Evolutionary conservation across 2,113 vertebrate species (phyloP).

Genomic region (Menura novaehollandiae): DNA sequence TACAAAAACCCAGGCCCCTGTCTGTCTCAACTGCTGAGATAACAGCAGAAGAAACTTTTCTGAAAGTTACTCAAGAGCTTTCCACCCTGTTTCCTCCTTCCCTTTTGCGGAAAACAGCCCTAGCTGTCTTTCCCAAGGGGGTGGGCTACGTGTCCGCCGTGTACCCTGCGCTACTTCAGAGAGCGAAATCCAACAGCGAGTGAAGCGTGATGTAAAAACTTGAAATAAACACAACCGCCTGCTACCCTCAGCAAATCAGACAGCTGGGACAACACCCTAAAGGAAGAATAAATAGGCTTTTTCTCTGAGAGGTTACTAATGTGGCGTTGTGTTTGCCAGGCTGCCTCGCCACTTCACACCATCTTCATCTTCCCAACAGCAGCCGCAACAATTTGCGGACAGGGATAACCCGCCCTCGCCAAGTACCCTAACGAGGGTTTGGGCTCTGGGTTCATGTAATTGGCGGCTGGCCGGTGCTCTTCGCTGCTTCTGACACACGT

Average conservation of each 20-base stretch:
- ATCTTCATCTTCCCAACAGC: neutral
- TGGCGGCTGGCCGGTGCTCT: neutral
- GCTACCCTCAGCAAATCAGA: neutral
- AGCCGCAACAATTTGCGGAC: rapidly evolving
- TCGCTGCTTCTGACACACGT: neutral
- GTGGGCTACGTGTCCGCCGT: neutral
- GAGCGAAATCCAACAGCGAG: neutral
- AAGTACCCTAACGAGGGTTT: rapidly evolving
- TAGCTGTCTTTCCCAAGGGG: neutral
- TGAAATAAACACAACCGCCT: rapidly evolving
- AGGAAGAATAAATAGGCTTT: rapidly evolving
- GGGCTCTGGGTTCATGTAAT: rapidly evolving
- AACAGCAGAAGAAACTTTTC: neutral
- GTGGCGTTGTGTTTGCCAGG: rapidly evolving
- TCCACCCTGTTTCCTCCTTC: neutral
- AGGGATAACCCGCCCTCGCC: neutral
- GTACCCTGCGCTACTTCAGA: neutral
- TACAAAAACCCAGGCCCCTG: neutral
- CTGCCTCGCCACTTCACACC: neutral
- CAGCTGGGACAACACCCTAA: rapidly evolving
- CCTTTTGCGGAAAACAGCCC: neutral
- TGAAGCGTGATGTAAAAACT: rapidly evolving
- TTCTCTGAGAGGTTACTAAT: neutral
- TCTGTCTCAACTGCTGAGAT: neutral
- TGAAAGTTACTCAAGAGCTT: neutral